These are phyloP conservation scores for Nematolebias whitei DNA, from an alignment of 2,113 vertebrate species.

Conservation along the genomic window DNA sequence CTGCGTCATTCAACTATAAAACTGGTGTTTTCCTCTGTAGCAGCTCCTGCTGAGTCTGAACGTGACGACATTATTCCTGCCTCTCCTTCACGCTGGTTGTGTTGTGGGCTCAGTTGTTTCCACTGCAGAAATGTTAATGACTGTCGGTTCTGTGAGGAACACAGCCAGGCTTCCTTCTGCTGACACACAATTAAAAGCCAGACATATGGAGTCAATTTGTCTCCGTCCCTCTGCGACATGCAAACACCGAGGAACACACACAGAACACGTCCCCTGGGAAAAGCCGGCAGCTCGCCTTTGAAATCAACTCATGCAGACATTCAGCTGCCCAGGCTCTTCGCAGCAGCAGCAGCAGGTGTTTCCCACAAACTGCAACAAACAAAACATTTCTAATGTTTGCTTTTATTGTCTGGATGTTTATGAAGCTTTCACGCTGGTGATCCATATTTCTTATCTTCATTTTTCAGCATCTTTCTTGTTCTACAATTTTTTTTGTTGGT, in stretches of 20 bases:
- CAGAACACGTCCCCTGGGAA: constrained; percentile 27
- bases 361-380: too few relatives aligned
- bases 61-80: constrained; percentile 11
- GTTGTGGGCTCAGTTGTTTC: constrained; percentile 37
- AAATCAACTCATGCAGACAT: constrained; percentile 42
- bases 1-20: too few relatives aligned
- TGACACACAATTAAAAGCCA: constrained; percentile 94
- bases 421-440: too few relatives aligned
- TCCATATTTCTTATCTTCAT: too few relatives aligned
- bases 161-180: constrained; percentile 81
- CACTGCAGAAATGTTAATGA: constrained; percentile 85
- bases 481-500: too few relatives aligned
- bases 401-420: too few relatives aligned
- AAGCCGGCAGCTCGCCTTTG: constrained; percentile 47
- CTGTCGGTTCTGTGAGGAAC: constrained; percentile 83
- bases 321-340: neutral
- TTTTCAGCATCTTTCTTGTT: too few relatives aligned
- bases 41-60: constrained; percentile 19
- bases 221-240: constrained; percentile 34
- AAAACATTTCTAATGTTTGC: too few relatives aligned
- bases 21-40: neutral
- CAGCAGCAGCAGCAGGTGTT: neutral
- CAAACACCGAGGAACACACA: constrained; percentile 14
- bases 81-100: constrained; percentile 27
- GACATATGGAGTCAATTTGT: constrained; percentile 99